These are phyloP conservation scores for Girardinus metallicus DNA, from an alignment of 2,797 vertebrate species.

Conservation along the genomic window DNA sequence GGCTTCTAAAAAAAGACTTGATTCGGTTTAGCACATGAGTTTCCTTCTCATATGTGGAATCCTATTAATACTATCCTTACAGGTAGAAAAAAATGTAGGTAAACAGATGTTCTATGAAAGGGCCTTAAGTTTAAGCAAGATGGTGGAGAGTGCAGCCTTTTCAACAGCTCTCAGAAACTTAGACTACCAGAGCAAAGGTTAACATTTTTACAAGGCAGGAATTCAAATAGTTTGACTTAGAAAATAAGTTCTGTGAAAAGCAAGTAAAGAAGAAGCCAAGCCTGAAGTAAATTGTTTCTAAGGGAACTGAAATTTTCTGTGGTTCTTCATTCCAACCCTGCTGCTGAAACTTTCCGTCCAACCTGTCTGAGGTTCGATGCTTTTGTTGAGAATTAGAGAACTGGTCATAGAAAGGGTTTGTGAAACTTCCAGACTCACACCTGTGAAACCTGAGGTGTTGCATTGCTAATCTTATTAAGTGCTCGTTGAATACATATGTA, in stretches of 20 bases:
- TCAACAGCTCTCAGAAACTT: background rate
- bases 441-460: background rate
- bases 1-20: background rate
- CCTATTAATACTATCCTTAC: too few relatives aligned
- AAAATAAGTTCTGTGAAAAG: background rate
- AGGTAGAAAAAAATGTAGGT: background rate
- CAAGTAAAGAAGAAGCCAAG: background rate
- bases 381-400: background rate
- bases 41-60: background rate
- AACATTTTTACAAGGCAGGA: background rate
- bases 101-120: background rate
- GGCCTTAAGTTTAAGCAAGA: background rate
- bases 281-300: background rate
- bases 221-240: background rate
- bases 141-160: background rate
- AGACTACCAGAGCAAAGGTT: background rate
- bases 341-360: background rate
- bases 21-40: background rate
- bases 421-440: conserved; percentile 2
- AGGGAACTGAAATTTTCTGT: too few relatives aligned
- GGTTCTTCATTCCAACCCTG: background rate
- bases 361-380: background rate
- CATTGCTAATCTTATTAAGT: background rate
- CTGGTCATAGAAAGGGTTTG: background rate
- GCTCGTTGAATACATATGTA: background rate